A percentile compares a stretch with the other conserved stretches of the same genome.
phyloP scores from a whole-genome alignment of 2,113 vertebrate species.

The Peromyscus californicus region DNA sequence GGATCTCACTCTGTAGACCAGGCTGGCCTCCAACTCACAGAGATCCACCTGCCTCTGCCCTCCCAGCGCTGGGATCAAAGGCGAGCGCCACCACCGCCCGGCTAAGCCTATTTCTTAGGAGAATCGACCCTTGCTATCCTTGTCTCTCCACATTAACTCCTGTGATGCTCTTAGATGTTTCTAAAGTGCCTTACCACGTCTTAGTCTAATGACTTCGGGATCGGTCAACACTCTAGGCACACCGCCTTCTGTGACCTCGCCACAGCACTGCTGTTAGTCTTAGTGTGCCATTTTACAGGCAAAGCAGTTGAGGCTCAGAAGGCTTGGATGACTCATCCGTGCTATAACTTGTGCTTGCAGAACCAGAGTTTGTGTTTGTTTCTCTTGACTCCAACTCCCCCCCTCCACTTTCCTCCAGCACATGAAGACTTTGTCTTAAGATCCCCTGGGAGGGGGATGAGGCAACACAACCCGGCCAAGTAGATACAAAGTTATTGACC shows the following conservation, averaged over 20 bases:
- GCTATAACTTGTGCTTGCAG: not conserved
- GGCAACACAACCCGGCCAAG: not conserved
- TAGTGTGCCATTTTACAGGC: not conserved
- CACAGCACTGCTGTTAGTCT: not conserved
- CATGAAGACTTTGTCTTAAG: not conserved
- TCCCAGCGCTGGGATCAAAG: too few relatives aligned
- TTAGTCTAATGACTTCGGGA: not conserved
- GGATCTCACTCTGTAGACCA: too few relatives aligned
- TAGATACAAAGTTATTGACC: not conserved
- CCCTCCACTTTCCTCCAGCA: not conserved
- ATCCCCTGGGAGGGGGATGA: not conserved
- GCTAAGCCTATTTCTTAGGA: not conserved
- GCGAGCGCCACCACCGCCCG: too few relatives aligned
- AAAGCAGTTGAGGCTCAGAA: not conserved
- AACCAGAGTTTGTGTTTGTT: not conserved
- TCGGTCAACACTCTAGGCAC: too few relatives aligned
- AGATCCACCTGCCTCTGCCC: too few relatives aligned
- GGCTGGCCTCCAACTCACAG: too few relatives aligned
- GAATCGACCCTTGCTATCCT: not conserved
- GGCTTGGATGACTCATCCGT: not conserved
- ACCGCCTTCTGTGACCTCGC: accelerated
- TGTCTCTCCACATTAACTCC: not conserved
- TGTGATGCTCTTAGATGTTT: not conserved
- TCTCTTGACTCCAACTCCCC: not conserved
- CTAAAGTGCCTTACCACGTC: not conserved